A percentile compares a stretch with the other conserved stretches of the same genome.
Conservation (phyloP, 2,113 vertebrate species). For the Arenaria interpres region DNA sequence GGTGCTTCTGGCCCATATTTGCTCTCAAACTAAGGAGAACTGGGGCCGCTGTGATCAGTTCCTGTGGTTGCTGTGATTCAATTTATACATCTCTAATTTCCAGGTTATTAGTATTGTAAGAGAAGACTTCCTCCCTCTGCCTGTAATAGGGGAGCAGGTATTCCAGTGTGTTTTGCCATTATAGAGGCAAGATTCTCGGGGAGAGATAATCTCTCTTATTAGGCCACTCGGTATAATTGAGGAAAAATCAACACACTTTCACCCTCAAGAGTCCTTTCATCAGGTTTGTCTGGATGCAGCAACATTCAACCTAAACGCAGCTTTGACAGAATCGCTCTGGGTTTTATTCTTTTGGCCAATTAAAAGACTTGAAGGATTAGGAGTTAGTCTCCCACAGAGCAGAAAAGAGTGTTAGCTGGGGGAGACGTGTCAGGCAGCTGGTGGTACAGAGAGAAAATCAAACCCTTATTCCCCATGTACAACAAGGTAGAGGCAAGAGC, state of each 20-base stretch:
- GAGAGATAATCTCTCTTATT: not conserved
- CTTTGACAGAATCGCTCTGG: not conserved
- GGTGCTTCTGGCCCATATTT: not conserved
- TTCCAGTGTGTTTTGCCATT: not conserved
- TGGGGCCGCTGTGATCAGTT: not conserved
- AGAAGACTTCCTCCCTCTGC: not conserved
- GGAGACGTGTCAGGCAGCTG: not conserved
- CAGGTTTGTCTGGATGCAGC: not conserved
- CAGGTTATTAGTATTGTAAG: not conserved
- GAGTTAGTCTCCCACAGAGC: not conserved
- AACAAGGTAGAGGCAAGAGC: not conserved
- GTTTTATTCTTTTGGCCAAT: not conserved
- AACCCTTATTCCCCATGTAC: rapidly evolving
- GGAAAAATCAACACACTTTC: slow-evolving; percentile 2
- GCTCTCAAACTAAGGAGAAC: not conserved
- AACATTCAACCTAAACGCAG: not conserved
- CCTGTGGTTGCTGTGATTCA: not conserved
- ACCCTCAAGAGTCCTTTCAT: not conserved
- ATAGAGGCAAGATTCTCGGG: not conserved
- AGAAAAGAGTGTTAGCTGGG: not conserved
- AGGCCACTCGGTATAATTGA: not conserved
- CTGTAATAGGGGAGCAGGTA: not conserved
- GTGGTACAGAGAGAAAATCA: not conserved
- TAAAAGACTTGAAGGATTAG: not conserved
- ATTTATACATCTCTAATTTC: not conserved